Evolutionary conservation across 2,113 vertebrate species (phyloP).

Genomic region (Dromaius novaehollandiae): DNA sequence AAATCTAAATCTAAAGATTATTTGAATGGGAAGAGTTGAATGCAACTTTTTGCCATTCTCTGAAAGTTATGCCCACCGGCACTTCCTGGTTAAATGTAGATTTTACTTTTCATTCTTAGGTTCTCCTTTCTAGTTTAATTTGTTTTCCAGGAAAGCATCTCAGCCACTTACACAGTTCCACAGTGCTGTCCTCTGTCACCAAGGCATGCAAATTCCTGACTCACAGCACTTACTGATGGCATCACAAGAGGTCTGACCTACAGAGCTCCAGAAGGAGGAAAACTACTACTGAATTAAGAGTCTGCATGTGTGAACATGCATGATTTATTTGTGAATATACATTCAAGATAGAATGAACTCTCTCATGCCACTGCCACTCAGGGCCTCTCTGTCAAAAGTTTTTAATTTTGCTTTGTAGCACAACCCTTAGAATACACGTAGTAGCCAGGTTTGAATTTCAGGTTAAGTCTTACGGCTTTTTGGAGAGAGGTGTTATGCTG

Average conservation of each 20-base stretch:
- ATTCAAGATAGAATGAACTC: not conserved
- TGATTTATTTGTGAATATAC: not conserved
- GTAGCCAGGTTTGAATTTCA: not conserved
- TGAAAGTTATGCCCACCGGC: not conserved
- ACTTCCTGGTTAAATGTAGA: not conserved
- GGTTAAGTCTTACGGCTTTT: not conserved
- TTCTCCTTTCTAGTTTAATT: not conserved
- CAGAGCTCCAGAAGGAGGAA: not conserved
- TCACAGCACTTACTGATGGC: not conserved
- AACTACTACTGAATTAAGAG: not conserved
- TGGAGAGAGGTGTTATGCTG: not conserved
- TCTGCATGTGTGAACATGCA: not conserved
- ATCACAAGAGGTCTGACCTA: not conserved
- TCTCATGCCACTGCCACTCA: not conserved
- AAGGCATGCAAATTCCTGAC: not conserved
- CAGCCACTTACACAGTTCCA: not conserved
- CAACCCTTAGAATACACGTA: not conserved
- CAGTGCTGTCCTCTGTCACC: not conserved
- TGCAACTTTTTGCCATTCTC: not conserved
- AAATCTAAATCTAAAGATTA: no score
- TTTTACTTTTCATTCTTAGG: not conserved
- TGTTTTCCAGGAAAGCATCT: not conserved
- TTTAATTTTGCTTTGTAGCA: not conserved
- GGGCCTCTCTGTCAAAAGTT: not conserved
- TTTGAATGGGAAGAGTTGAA: slow-evolving; percentile 40